phyloP scores from a whole-genome alignment of 2,113 vertebrate genomes.

The Oryzias celebensis region DNA sequence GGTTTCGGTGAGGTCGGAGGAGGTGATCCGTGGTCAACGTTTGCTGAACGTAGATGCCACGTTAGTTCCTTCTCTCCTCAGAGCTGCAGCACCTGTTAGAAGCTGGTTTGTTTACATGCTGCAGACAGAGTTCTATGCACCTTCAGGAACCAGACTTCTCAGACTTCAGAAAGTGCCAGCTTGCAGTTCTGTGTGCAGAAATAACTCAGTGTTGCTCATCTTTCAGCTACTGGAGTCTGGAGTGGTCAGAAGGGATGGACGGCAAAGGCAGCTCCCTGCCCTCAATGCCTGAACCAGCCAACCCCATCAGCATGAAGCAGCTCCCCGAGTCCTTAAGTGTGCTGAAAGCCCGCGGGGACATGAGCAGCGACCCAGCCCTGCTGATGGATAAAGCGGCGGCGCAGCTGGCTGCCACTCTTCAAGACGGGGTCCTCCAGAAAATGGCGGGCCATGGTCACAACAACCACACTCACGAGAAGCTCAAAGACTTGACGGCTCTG shows the following conservation, averaged over 20 bases:
- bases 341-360: constrained; percentile 82
- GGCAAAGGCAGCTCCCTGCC: constrained; percentile 84
- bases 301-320: constrained; percentile 91
- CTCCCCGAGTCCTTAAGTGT: constrained; percentile 84
- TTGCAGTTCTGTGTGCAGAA: no score
- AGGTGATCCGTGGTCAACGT: no score
- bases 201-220: no score
- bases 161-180: no score
- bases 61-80: no score
- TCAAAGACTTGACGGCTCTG: constrained; percentile 91
- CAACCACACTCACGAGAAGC: constrained; percentile 81
- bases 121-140: no score
- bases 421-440: constrained; percentile 87
- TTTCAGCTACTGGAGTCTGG: constrained; percentile 53
- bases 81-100: no score
- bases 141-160: no score
- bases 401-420: constrained; percentile 85
- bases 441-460: constrained; percentile 84
- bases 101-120: no score
- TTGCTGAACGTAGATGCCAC: no score
- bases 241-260: constrained; percentile 77
- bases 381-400: constrained; percentile 85
- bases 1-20: no score
- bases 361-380: constrained; percentile 85
- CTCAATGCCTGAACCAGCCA: constrained; percentile 82